Evolutionary conservation across 2,797 vertebrate genomes (phyloP), one percentile per base, ranked within the genome.

Genomic region (Melanotaenia parkinsoni): DNA sequence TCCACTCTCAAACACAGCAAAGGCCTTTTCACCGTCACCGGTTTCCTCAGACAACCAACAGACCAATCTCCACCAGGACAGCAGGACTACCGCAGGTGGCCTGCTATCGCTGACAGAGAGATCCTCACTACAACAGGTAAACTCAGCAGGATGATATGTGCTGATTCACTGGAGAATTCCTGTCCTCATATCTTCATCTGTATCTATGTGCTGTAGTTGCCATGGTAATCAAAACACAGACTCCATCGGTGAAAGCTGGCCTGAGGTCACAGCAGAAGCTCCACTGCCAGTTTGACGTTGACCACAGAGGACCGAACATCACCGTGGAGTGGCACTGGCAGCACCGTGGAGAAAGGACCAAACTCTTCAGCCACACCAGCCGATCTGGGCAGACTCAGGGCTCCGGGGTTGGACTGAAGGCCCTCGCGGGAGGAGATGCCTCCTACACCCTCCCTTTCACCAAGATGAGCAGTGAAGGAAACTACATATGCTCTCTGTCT

Each of bases 281-380:
- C 58, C 86, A 93, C 81, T 96, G 95, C 59, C 90, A 92, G 84
- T 95, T 94, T 69, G 72, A 70, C 0, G 13, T 95, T 1, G 94
- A 94, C 67, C 95, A 93, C 76, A 89, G 82, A 54, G 70, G 3
- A 0, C 75, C 93, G 0, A 76, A 87, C 1, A 1, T 85, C 43
- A 86, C 72, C 0, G 60, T 92, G 58, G 88, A 87, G 58, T 94
- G 96, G 95, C 28, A 60, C 1, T 22, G 67, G 32, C 91, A 87
- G 2, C 53, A 43, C 1, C 88, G 72, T 0, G 90, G 94, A 3
- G 92, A 91, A 6, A 86, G 61, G 26, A 62, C 0, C 0, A 79
- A 14, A 30, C 74, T 95, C 5, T 90, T 94, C 58, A 80, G 89
- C 70, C 84, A 92, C 24, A 37, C 0, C 11, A 91, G 91, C 20